Evolutionary conservation across 2,888 invertebrate species (phyloP).

Genomic region (Mesoligia furuncula): DNA sequence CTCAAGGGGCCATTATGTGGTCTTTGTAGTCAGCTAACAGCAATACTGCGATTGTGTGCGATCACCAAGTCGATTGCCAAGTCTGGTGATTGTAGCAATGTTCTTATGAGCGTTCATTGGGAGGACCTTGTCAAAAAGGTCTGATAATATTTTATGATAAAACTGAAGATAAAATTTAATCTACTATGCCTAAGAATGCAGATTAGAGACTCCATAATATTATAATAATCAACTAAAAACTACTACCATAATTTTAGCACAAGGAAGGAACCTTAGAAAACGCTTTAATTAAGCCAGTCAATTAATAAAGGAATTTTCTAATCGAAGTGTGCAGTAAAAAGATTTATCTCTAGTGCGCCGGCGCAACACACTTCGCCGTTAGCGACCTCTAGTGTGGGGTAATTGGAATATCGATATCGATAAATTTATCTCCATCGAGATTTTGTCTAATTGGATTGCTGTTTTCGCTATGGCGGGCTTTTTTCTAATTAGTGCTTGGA

Average conservation of each 20-base stretch:
- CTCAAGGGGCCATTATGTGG: too few relatives aligned
- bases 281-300: conserved; percentile 82
- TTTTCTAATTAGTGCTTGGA: conserved; percentile 52
- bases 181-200: not conserved
- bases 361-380: conserved; percentile 72
- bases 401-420: conserved; percentile 79
- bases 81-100: not conserved
- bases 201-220: conserved; percentile 13
- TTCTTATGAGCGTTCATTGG: not conserved
- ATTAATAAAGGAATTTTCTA: conserved; percentile 89
- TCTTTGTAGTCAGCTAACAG: not conserved
- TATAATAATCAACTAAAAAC: conserved; percentile 31
- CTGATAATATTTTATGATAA: conserved; percentile 10
- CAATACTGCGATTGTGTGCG: not conserved
- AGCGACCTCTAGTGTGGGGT: conserved; percentile 75
- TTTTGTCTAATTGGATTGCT: conserved; percentile 64
- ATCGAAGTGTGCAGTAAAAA: conserved; percentile 87
- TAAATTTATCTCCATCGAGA: conserved; percentile 57
- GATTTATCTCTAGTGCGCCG: conserved; percentile 83
- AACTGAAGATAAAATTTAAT: conserved; percentile 15
- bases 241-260: conserved; percentile 55
- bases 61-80: not conserved
- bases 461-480: conserved; percentile 34
- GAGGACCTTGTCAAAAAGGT: not conserved
- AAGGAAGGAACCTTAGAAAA: conserved; percentile 72